A percentile compares a stretch with the other conserved stretches of the same genome.
phyloP scores from a whole-genome alignment of 2,888 invertebrate genomes.

The Aromia moschata region DNA sequence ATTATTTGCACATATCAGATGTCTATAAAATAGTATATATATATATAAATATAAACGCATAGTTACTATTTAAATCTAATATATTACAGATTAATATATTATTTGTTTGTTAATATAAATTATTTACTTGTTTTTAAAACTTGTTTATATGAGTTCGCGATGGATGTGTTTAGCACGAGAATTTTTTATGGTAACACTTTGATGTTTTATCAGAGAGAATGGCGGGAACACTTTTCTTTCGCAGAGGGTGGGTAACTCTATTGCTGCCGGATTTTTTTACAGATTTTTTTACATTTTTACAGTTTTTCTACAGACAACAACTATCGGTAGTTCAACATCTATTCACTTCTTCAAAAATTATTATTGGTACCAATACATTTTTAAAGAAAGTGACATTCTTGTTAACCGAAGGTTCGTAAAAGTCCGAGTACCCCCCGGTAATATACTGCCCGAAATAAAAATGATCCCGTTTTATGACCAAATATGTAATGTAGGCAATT shows the following conservation, averaged over 20 bases:
- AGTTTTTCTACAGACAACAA: no score
- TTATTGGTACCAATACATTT: no score
- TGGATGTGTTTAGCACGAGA: background rate
- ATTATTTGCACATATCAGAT: conserved; percentile 45
- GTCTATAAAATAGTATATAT: conserved; percentile 35
- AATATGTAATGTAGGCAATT: conserved; percentile 9
- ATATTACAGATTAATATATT: conserved; percentile 55
- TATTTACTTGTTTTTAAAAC: conserved; percentile 42
- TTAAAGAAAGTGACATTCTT: no score
- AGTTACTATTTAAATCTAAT: conserved; percentile 49
- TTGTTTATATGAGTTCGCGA: conserved; percentile 31
- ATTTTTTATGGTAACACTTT: conserved; percentile 17
- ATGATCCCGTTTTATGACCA: conserved; percentile 11
- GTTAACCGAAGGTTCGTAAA: no score
- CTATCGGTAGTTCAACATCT: no score
- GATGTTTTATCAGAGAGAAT: conserved; percentile 35
- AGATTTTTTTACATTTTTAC: no score
- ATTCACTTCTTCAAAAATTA: no score
- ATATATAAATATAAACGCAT: conserved; percentile 37
- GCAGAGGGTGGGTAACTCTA: no score
- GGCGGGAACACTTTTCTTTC: conserved; percentile 21
- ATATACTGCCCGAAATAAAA: conserved; percentile 19
- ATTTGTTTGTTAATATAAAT: conserved; percentile 47
- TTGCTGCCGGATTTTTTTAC: no score
- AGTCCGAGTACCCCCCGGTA: no score